phyloP scores from a whole-genome alignment of 2,888 invertebrate genomes.

The Hermodice carunculata region DNA sequence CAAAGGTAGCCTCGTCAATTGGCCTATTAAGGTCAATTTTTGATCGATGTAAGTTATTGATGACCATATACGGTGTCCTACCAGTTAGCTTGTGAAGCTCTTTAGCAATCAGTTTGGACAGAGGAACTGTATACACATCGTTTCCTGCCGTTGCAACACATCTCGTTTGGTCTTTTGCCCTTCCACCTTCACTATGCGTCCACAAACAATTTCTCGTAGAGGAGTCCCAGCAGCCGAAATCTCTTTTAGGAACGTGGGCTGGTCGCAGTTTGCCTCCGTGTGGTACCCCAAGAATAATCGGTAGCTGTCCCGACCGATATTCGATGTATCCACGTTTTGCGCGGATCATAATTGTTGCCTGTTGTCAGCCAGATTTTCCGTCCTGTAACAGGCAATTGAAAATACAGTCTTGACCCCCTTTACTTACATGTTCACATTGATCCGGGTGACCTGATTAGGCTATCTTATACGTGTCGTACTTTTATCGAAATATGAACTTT shows the following conservation, averaged over 20 bases:
- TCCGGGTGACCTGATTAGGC: too few species aligned
- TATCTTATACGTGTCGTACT: too few species aligned
- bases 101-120: constrained; percentile 10
- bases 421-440: too few species aligned
- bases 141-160: constrained; percentile 14
- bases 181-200: too few species aligned
- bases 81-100: constrained; percentile 19
- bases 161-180: neutral
- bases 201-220: too few species aligned
- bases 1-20: constrained; percentile 31
- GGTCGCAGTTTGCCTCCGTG: constrained; percentile 33
- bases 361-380: too few species aligned
- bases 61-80: constrained; percentile 28
- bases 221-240: too few species aligned
- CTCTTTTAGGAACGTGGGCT: constrained; percentile 20
- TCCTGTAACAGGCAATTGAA: too few species aligned
- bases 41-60: constrained; percentile 26
- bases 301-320: constrained; percentile 24
- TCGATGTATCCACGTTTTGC: too few species aligned
- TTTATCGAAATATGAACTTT: too few species aligned
- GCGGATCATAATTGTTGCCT: too few species aligned
- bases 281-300: constrained; percentile 30
- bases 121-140: constrained; percentile 19
- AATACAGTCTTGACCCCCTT: too few species aligned
- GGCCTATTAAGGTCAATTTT: constrained; percentile 38